phyloP scores from a whole-genome alignment of 2,113 vertebrate species.

The Larimichthys crocea region DNA sequence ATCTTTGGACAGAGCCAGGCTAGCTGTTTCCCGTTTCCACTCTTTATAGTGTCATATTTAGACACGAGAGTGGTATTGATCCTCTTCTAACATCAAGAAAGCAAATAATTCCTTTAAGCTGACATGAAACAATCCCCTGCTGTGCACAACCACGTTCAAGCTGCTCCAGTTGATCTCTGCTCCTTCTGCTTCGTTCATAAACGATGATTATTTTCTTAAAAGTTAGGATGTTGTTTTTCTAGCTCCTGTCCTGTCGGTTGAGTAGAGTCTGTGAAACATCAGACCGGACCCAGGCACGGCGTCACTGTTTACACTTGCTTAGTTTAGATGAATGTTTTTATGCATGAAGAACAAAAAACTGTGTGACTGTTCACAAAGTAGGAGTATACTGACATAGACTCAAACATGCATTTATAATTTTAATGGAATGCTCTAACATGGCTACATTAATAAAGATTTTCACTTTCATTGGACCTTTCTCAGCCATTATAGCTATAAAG shows the following conservation, averaged over 20 bases:
- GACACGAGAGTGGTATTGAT: neutral
- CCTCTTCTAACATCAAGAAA: neutral
- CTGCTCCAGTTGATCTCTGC: slow-evolving; percentile 8
- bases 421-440: slow-evolving; percentile 22
- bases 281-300: slow-evolving; percentile 23
- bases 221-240: slow-evolving; percentile 19
- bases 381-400: slow-evolving; percentile 14
- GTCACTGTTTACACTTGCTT: slow-evolving; percentile 60
- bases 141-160: neutral
- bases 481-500: slow-evolving; percentile 22
- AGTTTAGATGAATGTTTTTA: slow-evolving; percentile 66
- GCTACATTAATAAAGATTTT: neutral
- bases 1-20: neutral
- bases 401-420: slow-evolving; percentile 20
- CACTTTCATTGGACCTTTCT: slow-evolving; percentile 16
- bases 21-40: neutral
- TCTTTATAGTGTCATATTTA: neutral
- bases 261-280: neutral
- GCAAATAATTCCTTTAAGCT: neutral
- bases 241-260: slow-evolving; percentile 20
- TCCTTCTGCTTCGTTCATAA: neutral
- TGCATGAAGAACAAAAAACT: slow-evolving; percentile 70
- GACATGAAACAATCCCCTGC: neutral
- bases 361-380: slow-evolving; percentile 22
- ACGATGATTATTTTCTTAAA: neutral